phyloP scores from a whole-genome alignment of 2,888 invertebrate genomes.

The Hermaeophaga mercurialis region DNA sequence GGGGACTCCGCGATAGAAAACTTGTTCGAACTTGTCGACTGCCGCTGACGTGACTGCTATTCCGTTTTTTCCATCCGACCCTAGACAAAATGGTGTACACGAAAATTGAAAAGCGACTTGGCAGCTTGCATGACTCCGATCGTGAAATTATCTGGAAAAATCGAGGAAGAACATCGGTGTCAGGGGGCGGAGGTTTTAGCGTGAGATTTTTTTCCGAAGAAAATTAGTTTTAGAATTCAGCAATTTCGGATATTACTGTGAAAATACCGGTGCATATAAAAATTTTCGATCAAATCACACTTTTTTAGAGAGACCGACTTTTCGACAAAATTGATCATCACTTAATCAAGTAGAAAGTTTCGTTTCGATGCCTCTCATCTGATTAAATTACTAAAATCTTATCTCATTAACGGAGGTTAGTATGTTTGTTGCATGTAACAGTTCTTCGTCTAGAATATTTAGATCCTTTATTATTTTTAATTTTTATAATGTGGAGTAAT shows the following conservation, averaged over 20 bases:
- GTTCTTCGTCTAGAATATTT: no score
- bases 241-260: neutral
- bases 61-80: constrained; percentile 7
- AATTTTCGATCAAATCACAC: no score
- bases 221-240: neutral
- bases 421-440: no score
- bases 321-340: no score
- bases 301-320: no score
- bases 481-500: no score
- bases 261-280: no score
- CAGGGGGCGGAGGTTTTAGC: constrained; percentile 20
- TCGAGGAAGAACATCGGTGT: constrained; percentile 21
- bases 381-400: no score
- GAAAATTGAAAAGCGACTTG: constrained; percentile 32
- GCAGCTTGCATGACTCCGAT: constrained; percentile 28
- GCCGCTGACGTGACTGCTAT: constrained; percentile 27
- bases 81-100: constrained; percentile 27
- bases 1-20: constrained; percentile 20
- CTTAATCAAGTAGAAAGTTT: no score
- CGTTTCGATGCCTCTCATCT: no score
- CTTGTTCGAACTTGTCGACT: constrained; percentile 25
- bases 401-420: no score
- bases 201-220: neutral
- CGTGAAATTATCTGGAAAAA: constrained; percentile 21
- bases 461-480: no score